These are phyloP conservation scores for Scaptodrosophila latifasciaeformis DNA, from an alignment of 2,888 invertebrate species.

Conservation along the genomic window DNA sequence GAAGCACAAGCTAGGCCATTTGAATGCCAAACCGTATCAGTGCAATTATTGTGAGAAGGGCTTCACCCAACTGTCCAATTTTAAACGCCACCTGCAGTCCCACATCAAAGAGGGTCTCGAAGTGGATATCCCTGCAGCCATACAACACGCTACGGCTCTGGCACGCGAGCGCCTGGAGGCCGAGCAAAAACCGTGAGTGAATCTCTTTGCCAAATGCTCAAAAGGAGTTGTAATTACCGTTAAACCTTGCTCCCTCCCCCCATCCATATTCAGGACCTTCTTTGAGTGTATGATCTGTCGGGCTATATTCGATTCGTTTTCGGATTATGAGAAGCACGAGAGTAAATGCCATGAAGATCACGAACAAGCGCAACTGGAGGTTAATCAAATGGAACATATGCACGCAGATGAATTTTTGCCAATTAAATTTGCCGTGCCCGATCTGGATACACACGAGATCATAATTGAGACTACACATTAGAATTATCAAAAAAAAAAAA, in stretches of 20 bases:
- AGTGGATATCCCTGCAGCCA: conserved; percentile 59
- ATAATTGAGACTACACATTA: conserved; percentile 72
- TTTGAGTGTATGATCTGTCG: conserved; percentile 73
- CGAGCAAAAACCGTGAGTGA: conserved; percentile 51
- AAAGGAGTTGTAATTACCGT: background rate
- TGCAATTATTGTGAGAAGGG: conserved; percentile 73
- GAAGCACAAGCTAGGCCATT: conserved; percentile 74
- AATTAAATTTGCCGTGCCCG: conserved; percentile 69
- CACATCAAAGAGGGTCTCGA: conserved; percentile 69
- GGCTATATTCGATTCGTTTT: conserved; percentile 70
- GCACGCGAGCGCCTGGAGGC: conserved; percentile 69
- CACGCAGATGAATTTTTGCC: conserved; percentile 67
- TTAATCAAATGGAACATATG: conserved; percentile 58
- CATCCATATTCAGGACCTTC: conserved; percentile 43
- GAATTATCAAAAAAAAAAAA: conserved; percentile 12
- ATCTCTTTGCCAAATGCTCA: background rate
- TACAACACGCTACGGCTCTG: conserved; percentile 60
- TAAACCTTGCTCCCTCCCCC: background rate
- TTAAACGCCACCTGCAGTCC: conserved; percentile 71
- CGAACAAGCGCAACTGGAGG: conserved; percentile 54
- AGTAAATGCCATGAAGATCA: conserved; percentile 66
- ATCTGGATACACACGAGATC: conserved; percentile 71
- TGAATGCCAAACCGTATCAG: conserved; percentile 72
- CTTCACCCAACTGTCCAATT: conserved; percentile 73
- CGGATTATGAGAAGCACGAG: conserved; percentile 72